These are phyloP conservation scores for Yponomeuta evonymella DNA, from an alignment of 2,888 invertebrate genomes.

Conservation along the genomic window DNA sequence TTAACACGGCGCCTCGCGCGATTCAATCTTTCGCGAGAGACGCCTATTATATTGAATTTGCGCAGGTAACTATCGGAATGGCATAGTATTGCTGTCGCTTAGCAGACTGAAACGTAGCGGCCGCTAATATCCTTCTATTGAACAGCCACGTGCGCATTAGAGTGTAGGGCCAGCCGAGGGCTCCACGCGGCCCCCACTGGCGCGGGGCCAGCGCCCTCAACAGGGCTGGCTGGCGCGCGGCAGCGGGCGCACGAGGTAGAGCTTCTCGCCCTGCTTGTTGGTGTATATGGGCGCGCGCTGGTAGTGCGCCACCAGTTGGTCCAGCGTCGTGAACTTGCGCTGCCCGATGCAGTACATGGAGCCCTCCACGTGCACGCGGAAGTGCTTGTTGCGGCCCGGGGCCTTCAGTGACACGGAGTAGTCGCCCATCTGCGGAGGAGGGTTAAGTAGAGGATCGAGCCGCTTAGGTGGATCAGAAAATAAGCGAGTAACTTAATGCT, in stretches of 20 bases:
- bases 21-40: too few relatives aligned
- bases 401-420: conserved; percentile 98
- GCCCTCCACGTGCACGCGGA: conserved; percentile 97
- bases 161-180: not conserved
- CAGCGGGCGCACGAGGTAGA: conserved; percentile 96
- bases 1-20: too few relatives aligned
- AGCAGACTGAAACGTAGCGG: too few relatives aligned
- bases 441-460: too few relatives aligned
- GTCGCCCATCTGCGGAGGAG: conserved; percentile 90
- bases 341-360: conserved; percentile 97
- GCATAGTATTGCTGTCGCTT: too few relatives aligned
- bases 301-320: conserved; percentile 98
- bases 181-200: not conserved
- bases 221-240: conserved; percentile 68
- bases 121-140: too few relatives aligned
- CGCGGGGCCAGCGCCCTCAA: conserved; percentile 30
- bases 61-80: too few relatives aligned
- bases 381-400: conserved; percentile 98
- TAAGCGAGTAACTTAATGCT: too few relatives aligned
- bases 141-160: too few relatives aligned
- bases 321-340: conserved; percentile 96
- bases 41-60: too few relatives aligned
- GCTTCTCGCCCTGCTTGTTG: conserved; percentile 97
- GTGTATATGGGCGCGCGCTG: conserved; percentile 99
- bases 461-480: too few relatives aligned